Conservation (phyloP, 1,140 invertebrate genomes). For the Spodoptera frugiperda region DNA sequence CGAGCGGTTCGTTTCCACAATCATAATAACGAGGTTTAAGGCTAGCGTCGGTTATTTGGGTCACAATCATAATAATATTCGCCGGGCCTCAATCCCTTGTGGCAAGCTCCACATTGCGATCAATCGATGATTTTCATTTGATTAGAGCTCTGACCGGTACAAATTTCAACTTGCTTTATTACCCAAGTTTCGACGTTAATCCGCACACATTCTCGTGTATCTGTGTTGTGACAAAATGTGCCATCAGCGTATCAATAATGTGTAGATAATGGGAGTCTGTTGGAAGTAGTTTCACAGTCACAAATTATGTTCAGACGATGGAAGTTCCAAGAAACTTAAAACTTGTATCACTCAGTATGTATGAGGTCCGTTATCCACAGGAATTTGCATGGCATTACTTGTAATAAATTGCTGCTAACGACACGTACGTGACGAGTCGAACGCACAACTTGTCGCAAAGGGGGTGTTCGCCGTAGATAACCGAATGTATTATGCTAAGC, state of each 20-base stretch:
- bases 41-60: conserved; percentile 3
- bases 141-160: conserved; percentile 7
- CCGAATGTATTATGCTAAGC: conserved; percentile 62
- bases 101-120: conserved; percentile 9
- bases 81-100: conserved; percentile 8
- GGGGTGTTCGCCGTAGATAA: conserved; percentile 56
- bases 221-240: background rate
- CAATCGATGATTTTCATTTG: conserved; percentile 29
- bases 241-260: no score
- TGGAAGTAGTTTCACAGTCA: no score
- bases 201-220: background rate
- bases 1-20: conserved; percentile 15
- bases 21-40: conserved; percentile 24
- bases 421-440: conserved; percentile 64
- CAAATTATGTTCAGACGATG: background rate
- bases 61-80: conserved; percentile 19
- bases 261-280: no score
- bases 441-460: conserved; percentile 50
- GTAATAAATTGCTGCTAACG: conserved; percentile 70
- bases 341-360: conserved; percentile 45
- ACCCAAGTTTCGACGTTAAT: conserved; percentile 8
- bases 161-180: conserved; percentile 2
- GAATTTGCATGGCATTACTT: conserved; percentile 65
- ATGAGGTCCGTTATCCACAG: conserved; percentile 49
- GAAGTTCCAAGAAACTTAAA: conserved; percentile 32